A percentile compares a stretch with the other conserved stretches of the same genome.
Evolutionary conservation across 1,140 invertebrate genomes (phyloP).

Genomic region (Papilio helenus): DNA sequence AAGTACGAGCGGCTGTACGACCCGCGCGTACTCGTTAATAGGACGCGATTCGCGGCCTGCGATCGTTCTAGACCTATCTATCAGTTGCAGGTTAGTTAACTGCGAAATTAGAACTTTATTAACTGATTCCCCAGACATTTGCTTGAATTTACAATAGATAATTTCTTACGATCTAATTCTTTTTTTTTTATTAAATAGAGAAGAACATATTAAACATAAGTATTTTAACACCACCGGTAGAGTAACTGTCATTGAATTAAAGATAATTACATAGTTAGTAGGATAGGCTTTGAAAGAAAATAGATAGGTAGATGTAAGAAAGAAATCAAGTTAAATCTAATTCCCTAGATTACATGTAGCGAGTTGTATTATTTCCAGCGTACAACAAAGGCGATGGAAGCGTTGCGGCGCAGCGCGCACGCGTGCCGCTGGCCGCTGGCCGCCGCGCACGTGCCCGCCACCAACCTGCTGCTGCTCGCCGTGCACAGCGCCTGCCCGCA

Average conservation of each 20-base stretch:
- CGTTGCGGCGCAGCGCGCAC: constrained; percentile 46
- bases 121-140: background rate
- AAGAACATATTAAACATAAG: too few relatives aligned
- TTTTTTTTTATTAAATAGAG: too few relatives aligned
- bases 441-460: constrained; percentile 63
- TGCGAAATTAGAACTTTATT: background rate
- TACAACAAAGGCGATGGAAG: constrained; percentile 54
- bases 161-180: too few relatives aligned
- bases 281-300: background rate
- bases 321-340: too few relatives aligned
- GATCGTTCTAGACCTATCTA: constrained; percentile 69
- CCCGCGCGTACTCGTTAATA: constrained; percentile 63
- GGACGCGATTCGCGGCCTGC: constrained; percentile 67
- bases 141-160: too few relatives aligned
- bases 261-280: too few relatives aligned
- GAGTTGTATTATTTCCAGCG: constrained; percentile 48
- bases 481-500: constrained; percentile 58
- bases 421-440: constrained; percentile 68
- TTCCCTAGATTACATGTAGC: too few relatives aligned
- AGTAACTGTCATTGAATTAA: too few relatives aligned
- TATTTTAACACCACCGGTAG: too few relatives aligned
- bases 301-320: too few relatives aligned
- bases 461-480: constrained; percentile 69
- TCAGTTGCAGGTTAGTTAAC: constrained; percentile 56
- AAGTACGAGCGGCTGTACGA: constrained; percentile 69